Evolutionary conservation across 2,888 invertebrate species (phyloP).

Genomic region (Tipula lateralis): DNA sequence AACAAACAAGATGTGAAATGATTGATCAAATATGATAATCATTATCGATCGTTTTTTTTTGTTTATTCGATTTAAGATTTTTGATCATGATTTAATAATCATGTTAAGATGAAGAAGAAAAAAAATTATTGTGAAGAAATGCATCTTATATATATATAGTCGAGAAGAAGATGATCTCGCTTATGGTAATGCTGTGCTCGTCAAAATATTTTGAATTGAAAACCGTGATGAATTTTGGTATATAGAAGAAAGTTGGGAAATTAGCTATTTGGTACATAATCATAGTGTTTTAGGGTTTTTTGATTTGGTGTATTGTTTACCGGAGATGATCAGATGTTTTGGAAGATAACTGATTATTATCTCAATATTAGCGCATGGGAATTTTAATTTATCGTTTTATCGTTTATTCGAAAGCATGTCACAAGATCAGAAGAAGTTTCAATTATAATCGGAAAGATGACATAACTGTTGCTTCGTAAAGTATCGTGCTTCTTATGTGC

Average conservation of each 20-base stretch:
- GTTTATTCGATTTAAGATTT: background rate
- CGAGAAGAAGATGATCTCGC: background rate
- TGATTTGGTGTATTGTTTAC: background rate
- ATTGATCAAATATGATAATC: constrained; percentile 24
- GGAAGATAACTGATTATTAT: background rate
- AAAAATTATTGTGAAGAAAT: background rate
- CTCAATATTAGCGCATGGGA: background rate
- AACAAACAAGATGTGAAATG: constrained; percentile 24
- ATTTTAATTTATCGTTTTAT: background rate
- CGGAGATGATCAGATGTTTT: background rate
- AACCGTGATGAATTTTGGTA: constrained; percentile 20
- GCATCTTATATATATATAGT: too few species aligned
- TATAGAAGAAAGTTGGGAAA: background rate
- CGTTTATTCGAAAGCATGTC: background rate
- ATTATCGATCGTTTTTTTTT: background rate
- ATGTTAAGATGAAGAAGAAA: background rate
- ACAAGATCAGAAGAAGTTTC: background rate
- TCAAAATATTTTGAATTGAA: constrained; percentile 24
- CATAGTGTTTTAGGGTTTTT: background rate
- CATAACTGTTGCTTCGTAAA: too few species aligned
- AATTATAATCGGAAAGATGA: too few species aligned
- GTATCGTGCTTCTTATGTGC: too few species aligned
- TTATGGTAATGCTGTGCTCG: background rate
- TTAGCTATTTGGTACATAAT: background rate
- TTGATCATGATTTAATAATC: constrained; percentile 24